Evolutionary conservation across 1,140 invertebrate species (phyloP).

Genomic region (Drosophila obscura): DNA sequence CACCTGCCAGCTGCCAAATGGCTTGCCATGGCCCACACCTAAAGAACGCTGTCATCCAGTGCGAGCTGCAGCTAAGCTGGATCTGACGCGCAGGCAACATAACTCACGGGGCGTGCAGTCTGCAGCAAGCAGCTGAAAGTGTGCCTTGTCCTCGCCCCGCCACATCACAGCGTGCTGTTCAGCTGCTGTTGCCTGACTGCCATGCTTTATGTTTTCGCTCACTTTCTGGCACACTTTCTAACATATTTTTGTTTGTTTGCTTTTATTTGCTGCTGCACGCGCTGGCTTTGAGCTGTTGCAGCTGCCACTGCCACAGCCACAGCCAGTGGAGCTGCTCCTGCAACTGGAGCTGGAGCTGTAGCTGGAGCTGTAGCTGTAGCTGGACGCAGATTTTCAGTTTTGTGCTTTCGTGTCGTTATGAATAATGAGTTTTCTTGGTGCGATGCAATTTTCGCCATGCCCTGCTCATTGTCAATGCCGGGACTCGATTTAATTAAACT

Average conservation of each 20-base stretch:
- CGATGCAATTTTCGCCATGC: slow-evolving; percentile 14
- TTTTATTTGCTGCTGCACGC: slow-evolving; percentile 29
- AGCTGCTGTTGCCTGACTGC: slow-evolving; percentile 19
- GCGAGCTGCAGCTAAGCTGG: slow-evolving; percentile 22
- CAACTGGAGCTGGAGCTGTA: slow-evolving; percentile 24
- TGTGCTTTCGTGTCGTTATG: slow-evolving; percentile 51
- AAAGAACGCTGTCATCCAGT: slow-evolving; percentile 48
- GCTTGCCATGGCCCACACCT: slow-evolving; percentile 15
- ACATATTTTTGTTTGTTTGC: slow-evolving; percentile 58
- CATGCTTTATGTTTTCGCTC: slow-evolving; percentile 68
- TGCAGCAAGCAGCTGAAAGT: slow-evolving; percentile 22
- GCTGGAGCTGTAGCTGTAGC: slow-evolving; percentile 26
- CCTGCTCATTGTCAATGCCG: slow-evolving; percentile 19
- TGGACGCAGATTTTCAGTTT: slow-evolving; percentile 36
- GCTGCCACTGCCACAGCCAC: slow-evolving; percentile 7
- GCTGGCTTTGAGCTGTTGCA: slow-evolving; percentile 37
- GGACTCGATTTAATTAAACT: slow-evolving; percentile 75
- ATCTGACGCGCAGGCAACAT: slow-evolving; percentile 63
- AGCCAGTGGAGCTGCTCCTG: too few relatives aligned
- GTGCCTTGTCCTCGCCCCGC: not conserved
- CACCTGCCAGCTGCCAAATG: slow-evolving; percentile 13
- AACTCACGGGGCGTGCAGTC: slow-evolving; percentile 57
- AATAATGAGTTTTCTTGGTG: slow-evolving; percentile 62
- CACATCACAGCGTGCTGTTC: too few relatives aligned
- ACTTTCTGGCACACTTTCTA: slow-evolving; percentile 76